Base-by-base conservation (phyloP, 1,140 invertebrate species). In the Trichonephila inaurata region DNA sequence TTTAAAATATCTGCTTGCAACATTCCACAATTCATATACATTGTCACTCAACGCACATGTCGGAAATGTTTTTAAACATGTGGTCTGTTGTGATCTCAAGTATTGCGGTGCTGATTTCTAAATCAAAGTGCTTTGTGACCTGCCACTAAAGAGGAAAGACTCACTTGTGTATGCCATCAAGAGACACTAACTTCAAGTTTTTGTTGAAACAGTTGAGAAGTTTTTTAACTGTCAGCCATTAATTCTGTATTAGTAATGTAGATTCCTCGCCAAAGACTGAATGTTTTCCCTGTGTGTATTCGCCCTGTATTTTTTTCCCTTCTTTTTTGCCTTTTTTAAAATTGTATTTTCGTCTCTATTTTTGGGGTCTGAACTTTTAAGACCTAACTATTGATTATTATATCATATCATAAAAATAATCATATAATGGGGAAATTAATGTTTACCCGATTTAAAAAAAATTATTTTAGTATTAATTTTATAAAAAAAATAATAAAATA, bases 121-220 rank as follows among this genome's bases (percentile, higher is more conserved):
- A 91, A 92, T 92, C 91, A 86, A 92, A 92, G 91, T 92, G 91
- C 91, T 92, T 92, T 92, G 91, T 92, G 91, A 92, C 91, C 81
- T 92, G 91, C 82, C 51, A 64, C 33, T 81, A 19, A 51, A 61
- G 82, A 86, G 62, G 24, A 92, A 86, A 24, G 82, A 92, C 91
- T 92, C 81, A 83, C 8, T 86, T 64, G 44, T 86, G 82, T 69
- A 69, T 60, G 91, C 91, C 91, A 92, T 92, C 91, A 92, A 92
- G 44, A 69, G 91, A 92, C 91, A 92, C 91, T 92, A 92, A 92
- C 82, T 28, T 60, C 60, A 60, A 92, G 58, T 8, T 82, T 60
- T 72, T 90, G 89, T 83, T 83, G 44, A 83, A 83, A n/a, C 24
- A 24, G 51, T 60, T 69, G 10, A 40, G 12, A 8, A 69, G 66